Conservation (phyloP, 2,888 invertebrate species). For the Aphidoletes aphidimyza region DNA sequence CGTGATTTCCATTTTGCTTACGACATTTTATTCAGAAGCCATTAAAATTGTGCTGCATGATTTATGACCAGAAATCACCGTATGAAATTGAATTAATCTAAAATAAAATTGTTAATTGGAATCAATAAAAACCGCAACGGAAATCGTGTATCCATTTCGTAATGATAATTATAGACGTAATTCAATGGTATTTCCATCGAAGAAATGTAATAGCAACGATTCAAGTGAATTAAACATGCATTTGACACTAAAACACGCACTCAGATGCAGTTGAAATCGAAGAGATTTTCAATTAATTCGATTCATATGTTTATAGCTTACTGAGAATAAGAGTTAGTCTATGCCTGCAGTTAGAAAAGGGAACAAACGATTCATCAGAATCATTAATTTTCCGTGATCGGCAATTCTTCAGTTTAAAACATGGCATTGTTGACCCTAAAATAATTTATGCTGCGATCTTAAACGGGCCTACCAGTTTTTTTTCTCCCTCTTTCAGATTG, state of each 20-base stretch:
- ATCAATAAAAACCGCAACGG: conserved; percentile 1
- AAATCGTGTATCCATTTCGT: neutral
- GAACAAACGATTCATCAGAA: neutral
- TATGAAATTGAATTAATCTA: neutral
- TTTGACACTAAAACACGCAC: neutral
- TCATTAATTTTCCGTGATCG: neutral
- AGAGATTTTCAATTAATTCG: neutral
- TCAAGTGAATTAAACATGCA: neutral
- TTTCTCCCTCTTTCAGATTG: neutral
- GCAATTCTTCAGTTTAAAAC: no score
- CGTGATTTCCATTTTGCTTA: no score
- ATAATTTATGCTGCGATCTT: neutral
- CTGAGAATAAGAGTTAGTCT: neutral
- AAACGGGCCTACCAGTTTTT: neutral
- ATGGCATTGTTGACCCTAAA: neutral
- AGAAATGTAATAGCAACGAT: neutral
- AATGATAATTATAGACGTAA: conserved; percentile 31
- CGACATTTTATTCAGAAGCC: conserved; percentile 14
- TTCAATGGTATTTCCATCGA: neutral
- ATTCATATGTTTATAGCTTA: neutral
- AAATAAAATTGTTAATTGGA: neutral
- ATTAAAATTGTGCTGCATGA: neutral
- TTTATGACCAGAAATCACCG: neutral
- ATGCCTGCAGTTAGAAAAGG: no score
- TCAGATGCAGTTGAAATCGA: no score